Conservation (phyloP, 2,888 invertebrate species). For the Lamellibrachia columna region DNA sequence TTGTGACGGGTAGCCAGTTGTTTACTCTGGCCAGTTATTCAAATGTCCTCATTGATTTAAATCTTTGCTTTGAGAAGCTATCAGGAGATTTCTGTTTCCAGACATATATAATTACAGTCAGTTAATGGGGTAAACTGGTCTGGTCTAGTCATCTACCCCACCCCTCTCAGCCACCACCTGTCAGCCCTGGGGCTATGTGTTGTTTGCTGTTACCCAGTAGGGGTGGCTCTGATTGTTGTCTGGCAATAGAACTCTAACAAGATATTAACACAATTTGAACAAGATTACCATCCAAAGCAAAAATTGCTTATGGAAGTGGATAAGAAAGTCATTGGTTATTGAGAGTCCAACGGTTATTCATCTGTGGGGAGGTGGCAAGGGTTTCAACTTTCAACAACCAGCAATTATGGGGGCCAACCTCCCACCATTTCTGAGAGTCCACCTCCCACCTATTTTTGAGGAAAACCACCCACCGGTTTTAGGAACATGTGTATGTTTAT, state of each 20-base stretch:
- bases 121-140: neutral
- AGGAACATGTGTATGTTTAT: no score
- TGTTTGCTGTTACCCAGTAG: neutral
- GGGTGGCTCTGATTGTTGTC: neutral
- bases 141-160: neutral
- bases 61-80: neutral
- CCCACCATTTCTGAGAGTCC: no score
- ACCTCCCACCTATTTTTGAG: no score
- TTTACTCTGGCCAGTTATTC: neutral
- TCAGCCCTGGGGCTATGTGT: neutral
- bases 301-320: no score
- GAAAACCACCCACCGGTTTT: no score
- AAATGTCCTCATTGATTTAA: constrained; percentile 12
- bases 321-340: no score
- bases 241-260: neutral
- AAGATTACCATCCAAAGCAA: no score
- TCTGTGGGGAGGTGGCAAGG: no score
- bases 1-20: neutral
- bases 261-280: no score
- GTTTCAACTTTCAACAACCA: no score
- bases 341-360: no score
- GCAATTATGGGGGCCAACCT: no score
- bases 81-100: neutral
- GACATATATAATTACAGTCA: neutral
- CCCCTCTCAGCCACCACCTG: neutral